Conservation (phyloP, 1,140 invertebrate species). For the Lucilia cuprina region DNA sequence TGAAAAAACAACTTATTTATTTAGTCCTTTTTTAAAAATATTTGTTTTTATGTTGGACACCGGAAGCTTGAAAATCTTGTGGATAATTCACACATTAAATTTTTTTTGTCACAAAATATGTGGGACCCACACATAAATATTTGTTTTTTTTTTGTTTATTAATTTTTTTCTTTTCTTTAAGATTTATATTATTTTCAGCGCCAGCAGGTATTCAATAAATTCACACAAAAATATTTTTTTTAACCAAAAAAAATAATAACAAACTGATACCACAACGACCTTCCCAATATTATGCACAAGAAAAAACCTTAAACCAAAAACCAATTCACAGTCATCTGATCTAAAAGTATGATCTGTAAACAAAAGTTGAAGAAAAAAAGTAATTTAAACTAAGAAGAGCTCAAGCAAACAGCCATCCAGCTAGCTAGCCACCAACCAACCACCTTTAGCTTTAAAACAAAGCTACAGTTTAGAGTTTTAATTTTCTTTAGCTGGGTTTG, state of each 20-base stretch:
- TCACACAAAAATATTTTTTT: not conserved
- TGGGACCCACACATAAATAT: not conserved
- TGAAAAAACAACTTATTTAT: not conserved
- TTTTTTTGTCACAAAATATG: not conserved
- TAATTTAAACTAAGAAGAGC: not conserved
- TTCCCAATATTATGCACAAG: not conserved
- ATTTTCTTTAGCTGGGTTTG: conserved; percentile 10
- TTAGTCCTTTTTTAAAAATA: not conserved
- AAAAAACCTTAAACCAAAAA: not conserved
- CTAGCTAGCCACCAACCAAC: conserved; percentile 9
- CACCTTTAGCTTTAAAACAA: conserved; percentile 17
- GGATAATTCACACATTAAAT: not conserved
- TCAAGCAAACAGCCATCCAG: not conserved
- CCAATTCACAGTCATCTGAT: not conserved
- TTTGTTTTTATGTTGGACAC: not conserved
- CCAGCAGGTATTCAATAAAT: not conserved
- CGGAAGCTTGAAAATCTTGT: not conserved
- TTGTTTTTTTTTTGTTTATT: not conserved
- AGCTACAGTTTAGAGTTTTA: too few species aligned
- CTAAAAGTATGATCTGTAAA: not conserved
- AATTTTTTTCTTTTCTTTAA: not conserved
- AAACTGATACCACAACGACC: conserved; percentile 10
- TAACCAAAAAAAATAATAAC: not conserved
- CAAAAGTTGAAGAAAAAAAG: not conserved
- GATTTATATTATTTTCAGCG: not conserved